Percentiles rank a stretch among this genome's conserved stretches.
phyloP scores from a whole-genome alignment of 2,113 vertebrate species.

The Enhydra lutris region DNA sequence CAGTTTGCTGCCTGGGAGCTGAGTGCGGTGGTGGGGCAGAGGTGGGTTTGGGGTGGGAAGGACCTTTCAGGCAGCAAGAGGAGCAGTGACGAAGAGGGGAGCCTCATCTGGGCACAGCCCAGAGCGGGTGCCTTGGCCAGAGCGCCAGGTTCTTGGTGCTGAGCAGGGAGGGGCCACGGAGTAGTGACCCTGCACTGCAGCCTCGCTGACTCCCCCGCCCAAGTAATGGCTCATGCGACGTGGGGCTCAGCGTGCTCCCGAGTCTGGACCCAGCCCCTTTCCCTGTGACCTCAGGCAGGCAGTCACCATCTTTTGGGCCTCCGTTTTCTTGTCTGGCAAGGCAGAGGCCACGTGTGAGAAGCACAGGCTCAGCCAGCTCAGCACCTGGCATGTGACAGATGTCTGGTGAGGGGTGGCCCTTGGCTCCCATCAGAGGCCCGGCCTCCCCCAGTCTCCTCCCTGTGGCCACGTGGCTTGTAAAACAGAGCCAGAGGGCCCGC shows the following conservation, averaged over 20 bases:
- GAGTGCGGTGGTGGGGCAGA: accelerated
- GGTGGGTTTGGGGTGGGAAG: background rate
- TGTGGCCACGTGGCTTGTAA: accelerated
- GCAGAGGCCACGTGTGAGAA: background rate
- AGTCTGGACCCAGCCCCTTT: accelerated
- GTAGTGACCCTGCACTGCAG: accelerated
- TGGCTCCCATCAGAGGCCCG: background rate
- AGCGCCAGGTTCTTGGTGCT: background rate
- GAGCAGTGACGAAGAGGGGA: background rate
- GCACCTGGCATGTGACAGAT: accelerated
- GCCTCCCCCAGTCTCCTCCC: too few relatives aligned
- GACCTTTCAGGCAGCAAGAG: accelerated
- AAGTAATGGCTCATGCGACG: accelerated
- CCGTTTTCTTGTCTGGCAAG: background rate
- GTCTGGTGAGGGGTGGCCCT: background rate
- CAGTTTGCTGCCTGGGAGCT: background rate
- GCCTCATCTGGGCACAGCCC: background rate
- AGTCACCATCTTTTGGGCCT: background rate
- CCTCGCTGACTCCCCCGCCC: too few relatives aligned
- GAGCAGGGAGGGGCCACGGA: background rate
- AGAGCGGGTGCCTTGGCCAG: accelerated
- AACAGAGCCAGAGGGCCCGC: background rate
- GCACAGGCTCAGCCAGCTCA: accelerated
- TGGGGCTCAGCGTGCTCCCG: background rate
- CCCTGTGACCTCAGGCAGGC: accelerated